phyloP scores from a whole-genome alignment of 1,140 invertebrate species.

The Bombus soroeensis region DNA sequence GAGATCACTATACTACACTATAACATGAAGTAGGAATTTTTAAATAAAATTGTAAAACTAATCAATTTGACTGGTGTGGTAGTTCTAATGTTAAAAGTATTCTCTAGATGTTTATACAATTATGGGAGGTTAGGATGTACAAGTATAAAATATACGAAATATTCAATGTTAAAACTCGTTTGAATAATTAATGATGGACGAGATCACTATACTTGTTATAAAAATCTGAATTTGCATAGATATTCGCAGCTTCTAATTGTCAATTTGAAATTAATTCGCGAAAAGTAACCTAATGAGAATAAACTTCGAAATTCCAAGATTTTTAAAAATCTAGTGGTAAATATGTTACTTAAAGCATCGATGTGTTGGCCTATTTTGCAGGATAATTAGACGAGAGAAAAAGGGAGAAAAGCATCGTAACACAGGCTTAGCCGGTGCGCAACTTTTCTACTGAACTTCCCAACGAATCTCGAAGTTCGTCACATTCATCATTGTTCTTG shows the following conservation, averaged over 20 bases:
- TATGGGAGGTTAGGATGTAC: fast-evolving
- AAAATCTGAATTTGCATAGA: conserved; percentile 63
- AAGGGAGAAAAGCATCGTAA: not conserved
- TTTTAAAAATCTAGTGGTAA: not conserved
- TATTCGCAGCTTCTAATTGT: conserved; percentile 26
- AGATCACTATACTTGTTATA: not conserved
- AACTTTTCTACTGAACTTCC: conserved; percentile 56
- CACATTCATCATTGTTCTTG: conserved; percentile 65
- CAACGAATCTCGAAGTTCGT: conserved; percentile 38
- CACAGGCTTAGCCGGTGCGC: conserved; percentile 9
- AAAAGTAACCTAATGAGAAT: no score
- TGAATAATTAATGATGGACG: no score
- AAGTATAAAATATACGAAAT: no score
- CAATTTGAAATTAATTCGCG: not conserved
- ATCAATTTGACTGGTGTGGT: fast-evolving
- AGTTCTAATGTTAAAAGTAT: no score
- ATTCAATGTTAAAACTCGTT: no score
- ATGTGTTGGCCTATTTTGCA: not conserved
- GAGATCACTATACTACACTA: no score
- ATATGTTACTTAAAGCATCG: not conserved
- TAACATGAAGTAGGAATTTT: no score
- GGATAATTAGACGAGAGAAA: conserved; percentile 38
- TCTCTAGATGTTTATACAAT: no score
- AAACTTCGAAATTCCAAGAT: not conserved
- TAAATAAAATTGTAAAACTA: no score